A percentile compares a stretch with the other conserved stretches of the same genome.
These are phyloP conservation scores for Helicoverpa zea DNA, from an alignment of 1,140 invertebrate genomes.

Conservation along the genomic window DNA sequence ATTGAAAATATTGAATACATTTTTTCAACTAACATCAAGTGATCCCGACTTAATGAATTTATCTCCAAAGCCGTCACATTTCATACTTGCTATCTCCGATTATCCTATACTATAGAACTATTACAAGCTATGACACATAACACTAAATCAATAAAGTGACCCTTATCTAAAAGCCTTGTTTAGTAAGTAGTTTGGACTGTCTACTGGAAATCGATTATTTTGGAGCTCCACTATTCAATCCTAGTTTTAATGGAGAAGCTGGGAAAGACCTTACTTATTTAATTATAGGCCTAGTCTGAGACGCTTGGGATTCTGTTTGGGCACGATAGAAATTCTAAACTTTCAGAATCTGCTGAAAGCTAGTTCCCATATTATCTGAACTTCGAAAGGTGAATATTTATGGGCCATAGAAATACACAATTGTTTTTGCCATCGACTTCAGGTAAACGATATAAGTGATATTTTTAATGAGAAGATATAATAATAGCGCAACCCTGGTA, in stretches of 20 bases:
- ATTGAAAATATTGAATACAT: no score
- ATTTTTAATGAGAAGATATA: no score
- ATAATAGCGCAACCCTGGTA: no score
- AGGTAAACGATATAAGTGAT: no score
- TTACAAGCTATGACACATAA: neutral
- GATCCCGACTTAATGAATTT: constrained; percentile 12
- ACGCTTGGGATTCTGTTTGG: neutral
- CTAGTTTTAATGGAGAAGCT: neutral
- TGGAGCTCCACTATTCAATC: neutral
- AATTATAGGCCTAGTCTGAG: neutral
- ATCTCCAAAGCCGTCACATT: neutral
- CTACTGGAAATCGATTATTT: neutral
- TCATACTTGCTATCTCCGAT: neutral
- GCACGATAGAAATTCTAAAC: constrained; percentile 2
- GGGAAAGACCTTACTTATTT: neutral
- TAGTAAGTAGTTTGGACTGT: neutral
- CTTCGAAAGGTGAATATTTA: neutral
- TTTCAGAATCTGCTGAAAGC: neutral
- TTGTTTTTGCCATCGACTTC: no score
- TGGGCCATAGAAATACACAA: no score
- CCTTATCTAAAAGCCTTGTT: no score
- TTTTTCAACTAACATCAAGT: neutral
- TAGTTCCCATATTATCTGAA: constrained; percentile 3
- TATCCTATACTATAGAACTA: neutral
- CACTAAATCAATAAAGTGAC: neutral